These are phyloP conservation scores for Clarias platycephalus DNA, from an alignment of 2,797 vertebrate genomes.

Conservation along the genomic window DNA sequence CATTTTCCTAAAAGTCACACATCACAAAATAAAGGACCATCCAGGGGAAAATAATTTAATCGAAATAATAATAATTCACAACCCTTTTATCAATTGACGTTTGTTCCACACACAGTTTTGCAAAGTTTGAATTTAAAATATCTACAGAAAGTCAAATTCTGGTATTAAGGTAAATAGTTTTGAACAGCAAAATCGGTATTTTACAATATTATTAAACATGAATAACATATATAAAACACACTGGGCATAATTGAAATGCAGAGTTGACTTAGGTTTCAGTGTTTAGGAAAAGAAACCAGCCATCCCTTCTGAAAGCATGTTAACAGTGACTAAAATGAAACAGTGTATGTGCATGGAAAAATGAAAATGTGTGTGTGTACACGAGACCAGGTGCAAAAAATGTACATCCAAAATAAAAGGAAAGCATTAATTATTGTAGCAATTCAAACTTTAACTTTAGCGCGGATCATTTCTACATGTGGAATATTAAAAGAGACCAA, in stretches of 20 bases:
- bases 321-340: background rate
- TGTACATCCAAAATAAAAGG: background rate
- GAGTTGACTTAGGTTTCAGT: constrained; percentile 7
- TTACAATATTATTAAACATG: constrained; percentile 14
- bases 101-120: constrained; percentile 1
- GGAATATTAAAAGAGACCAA: constrained; percentile 26
- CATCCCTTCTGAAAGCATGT: background rate
- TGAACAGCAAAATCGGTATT: background rate
- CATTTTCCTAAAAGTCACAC: background rate
- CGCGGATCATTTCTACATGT: background rate
- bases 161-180: background rate
- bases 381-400: background rate
- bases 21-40: constrained; percentile 10
- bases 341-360: background rate
- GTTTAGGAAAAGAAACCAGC: constrained; percentile 14
- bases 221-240: constrained; percentile 27
- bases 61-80: constrained; percentile 1
- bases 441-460: background rate
- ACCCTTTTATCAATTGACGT: background rate
- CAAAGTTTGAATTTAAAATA: background rate
- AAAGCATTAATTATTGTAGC: background rate
- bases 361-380: background rate
- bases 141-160: constrained; percentile 3
- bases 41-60: constrained; percentile 19
- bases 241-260: background rate